A percentile compares a stretch with the other conserved stretches of the same genome.
Evolutionary conservation across 2,888 invertebrate genomes (phyloP).

Genomic region (Pseudococcus jackbeardsleyi): DNA sequence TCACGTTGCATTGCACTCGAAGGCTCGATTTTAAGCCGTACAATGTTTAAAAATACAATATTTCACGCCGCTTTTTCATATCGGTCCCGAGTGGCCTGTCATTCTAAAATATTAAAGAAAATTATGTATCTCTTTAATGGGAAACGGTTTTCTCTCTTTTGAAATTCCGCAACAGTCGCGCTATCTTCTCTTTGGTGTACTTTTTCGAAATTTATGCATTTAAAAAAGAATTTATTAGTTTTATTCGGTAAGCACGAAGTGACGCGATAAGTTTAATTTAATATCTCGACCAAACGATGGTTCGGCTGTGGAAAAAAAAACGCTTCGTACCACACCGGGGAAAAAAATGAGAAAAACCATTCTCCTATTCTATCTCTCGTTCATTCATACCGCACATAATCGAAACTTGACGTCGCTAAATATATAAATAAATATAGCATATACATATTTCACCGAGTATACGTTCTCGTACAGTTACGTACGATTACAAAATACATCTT

Average conservation of each 20-base stretch:
- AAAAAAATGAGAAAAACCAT: neutral
- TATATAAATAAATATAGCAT: neutral
- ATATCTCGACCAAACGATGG: conserved; percentile 55
- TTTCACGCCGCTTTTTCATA: conserved; percentile 62
- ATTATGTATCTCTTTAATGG: conserved; percentile 62
- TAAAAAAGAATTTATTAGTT: conserved; percentile 58
- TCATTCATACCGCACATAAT: neutral
- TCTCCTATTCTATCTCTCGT: neutral
- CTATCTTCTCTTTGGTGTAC: conserved; percentile 54
- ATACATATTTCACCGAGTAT: neutral
- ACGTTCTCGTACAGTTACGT: neutral
- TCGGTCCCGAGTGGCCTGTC: conserved; percentile 64
- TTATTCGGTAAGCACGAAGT: conserved; percentile 56
- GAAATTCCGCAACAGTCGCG: conserved; percentile 60
- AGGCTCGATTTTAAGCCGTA: conserved; percentile 57
- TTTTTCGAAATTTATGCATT: conserved; percentile 56
- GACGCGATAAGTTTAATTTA: conserved; percentile 63
- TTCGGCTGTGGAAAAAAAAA: neutral
- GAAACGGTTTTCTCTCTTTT: conserved; percentile 59
- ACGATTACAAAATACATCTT: conserved; percentile 35
- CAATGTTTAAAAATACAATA: conserved; percentile 63
- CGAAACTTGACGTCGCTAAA: conserved; percentile 29
- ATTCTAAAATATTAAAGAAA: conserved; percentile 63
- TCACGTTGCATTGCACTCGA: conserved; percentile 59
- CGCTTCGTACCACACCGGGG: neutral